Conservation (phyloP, 2,888 invertebrate species). For the Heliconius ethilla region DNA sequence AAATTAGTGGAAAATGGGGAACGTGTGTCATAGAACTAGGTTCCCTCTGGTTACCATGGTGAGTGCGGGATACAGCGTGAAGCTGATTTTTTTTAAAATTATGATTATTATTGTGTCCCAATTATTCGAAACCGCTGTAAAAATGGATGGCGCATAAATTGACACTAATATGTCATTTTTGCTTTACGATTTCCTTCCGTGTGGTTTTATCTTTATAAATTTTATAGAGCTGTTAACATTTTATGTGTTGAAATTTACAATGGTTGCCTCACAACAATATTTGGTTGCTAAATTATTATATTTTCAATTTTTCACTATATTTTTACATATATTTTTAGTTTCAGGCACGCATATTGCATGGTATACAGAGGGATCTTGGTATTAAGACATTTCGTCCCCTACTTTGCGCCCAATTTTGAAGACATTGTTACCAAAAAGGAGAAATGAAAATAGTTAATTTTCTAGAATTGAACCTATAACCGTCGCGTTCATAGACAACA, state of each 20-base stretch:
- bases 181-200: constrained; percentile 26
- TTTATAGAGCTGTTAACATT: constrained; percentile 16
- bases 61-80: too few species aligned
- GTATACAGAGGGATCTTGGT: not conserved
- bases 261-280: too few species aligned
- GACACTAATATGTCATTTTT: constrained; percentile 23
- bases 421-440: not conserved
- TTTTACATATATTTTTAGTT: too few species aligned
- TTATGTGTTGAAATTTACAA: constrained; percentile 19
- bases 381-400: not conserved
- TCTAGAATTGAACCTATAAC: not conserved
- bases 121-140: not conserved
- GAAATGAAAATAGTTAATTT: not conserved
- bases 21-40: too few species aligned
- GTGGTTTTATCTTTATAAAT: constrained; percentile 14
- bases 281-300: too few species aligned
- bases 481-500: not conserved
- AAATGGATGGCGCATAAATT: constrained; percentile 22
- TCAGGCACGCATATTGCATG: too few species aligned
- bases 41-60: too few species aligned
- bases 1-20: too few species aligned
- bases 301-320: too few species aligned
- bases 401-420: too few species aligned
- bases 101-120: not conserved
- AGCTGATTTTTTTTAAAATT: too few species aligned